Evolutionary conservation across 2,888 invertebrate genomes (phyloP), one percentile per base, ranked within the genome.

Genomic region (Epicampocera succincta): DNA sequence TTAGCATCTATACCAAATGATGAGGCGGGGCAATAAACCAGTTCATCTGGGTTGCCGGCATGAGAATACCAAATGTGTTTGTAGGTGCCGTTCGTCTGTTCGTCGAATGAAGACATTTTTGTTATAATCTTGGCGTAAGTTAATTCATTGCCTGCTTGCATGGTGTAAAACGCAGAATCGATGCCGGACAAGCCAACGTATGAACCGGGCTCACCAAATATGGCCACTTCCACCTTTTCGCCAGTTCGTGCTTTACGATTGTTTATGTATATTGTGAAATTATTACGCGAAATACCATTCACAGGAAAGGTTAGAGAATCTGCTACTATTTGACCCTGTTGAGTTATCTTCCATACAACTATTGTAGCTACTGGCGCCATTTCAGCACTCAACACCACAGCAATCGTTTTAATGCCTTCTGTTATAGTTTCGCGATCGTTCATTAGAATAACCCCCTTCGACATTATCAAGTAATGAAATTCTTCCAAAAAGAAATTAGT

Each of bases 221-320:
- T 96, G 0, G 97, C 97, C 74, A 99, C 95, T 91, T 99, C 98
- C 1, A 99, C 96, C 73, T 95, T 95, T 89, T 98, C 96, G 25
- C 98, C 97, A 0, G 97, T 97, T 84, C 98, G 94, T 69, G 97
- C 97, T 91, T 98, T 99, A 83, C 96, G 95, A 90, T 97, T 97
- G 91, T 98, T 98, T 80, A 98, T 95, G 85, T 93, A 94, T 12
- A 97, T 94, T 0, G 96, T 95, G 89, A 96, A 97, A 89, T 98
- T 97, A 90, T 99, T 98, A 80, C 97, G 92, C 1, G 97, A 96
- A 85, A 98, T 97, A 80, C 98, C 98, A 91, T 98, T 97, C 29
- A 99, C 98, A 0, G 98, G 97, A 92, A 98, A 98, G n/a, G 98
- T 98, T 76, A 99, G 92, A 76, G 97, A 96, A 92, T 99, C 99